A percentile compares a stretch with the other conserved stretches of the same genome.
phyloP scores from a whole-genome alignment of 2,888 invertebrate genomes.

The Meiosimyza decipiens region DNA sequence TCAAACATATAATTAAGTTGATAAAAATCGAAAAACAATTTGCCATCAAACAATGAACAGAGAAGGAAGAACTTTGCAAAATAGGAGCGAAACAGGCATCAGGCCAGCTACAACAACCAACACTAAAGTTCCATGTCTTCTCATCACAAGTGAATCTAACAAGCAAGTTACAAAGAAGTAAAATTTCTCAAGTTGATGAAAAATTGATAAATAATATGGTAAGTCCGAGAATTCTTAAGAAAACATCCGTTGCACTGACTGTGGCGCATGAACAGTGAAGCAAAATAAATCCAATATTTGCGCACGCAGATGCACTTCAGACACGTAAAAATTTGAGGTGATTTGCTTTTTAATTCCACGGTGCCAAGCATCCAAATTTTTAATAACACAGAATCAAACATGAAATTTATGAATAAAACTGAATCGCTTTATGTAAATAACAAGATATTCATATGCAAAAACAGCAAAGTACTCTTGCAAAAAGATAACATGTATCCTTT shows the following conservation, averaged over 20 bases:
- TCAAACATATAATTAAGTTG: slow-evolving; percentile 43
- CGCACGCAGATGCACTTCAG: too few species aligned
- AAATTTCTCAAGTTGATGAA: slow-evolving; percentile 20
- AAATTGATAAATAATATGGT: slow-evolving; percentile 32
- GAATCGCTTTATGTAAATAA: too few species aligned
- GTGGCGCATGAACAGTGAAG: too few species aligned
- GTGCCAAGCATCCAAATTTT: too few species aligned
- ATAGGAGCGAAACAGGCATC: not conserved
- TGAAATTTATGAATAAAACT: too few species aligned
- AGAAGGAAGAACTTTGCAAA: not conserved
- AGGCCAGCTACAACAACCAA: not conserved
- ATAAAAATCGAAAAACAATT: slow-evolving; percentile 45
- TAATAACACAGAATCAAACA: too few species aligned
- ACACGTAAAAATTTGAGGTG: too few species aligned
- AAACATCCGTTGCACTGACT: slow-evolving; percentile 6
- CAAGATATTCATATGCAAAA: too few species aligned
- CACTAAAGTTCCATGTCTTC: not conserved
- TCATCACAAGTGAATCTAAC: not conserved
- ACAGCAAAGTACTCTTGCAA: too few species aligned
- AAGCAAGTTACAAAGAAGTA: not conserved
- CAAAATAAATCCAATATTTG: too few species aligned
- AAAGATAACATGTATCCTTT: too few species aligned
- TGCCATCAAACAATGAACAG: slow-evolving; percentile 28
- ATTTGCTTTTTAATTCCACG: too few species aligned
- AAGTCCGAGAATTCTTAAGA: not conserved